Evolutionary conservation across 2,113 vertebrate species (phyloP).

Genomic region (Mastomys coucha): DNA sequence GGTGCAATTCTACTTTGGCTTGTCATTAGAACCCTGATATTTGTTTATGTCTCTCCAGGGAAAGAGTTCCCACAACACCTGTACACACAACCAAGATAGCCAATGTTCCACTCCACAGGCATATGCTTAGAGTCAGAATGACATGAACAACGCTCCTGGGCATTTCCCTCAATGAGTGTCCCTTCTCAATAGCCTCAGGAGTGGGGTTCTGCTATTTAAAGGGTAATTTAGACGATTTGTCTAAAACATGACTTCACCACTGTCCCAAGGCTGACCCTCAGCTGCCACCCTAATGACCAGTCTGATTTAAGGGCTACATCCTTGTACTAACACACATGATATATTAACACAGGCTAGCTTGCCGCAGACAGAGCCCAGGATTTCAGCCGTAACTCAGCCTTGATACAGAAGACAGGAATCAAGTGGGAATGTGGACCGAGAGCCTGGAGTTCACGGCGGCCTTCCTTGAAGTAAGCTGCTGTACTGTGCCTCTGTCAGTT

Average conservation of each 20-base stretch:
- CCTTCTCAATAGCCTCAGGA: not conserved
- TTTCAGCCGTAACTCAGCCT: constrained; percentile 9
- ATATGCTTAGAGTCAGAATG: not conserved
- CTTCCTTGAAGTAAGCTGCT: not conserved
- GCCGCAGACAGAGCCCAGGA: not conserved
- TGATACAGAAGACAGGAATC: not conserved
- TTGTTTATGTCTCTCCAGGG: not conserved
- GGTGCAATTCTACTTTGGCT: not conserved
- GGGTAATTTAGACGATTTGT: not conserved
- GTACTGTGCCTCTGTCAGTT: not conserved
- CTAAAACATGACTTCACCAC: constrained; percentile 54
- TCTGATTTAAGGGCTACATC: not conserved
- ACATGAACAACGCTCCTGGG: not conserved
- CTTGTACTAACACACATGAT: not conserved
- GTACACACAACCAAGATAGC: not conserved
- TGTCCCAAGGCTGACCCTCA: constrained; percentile 32
- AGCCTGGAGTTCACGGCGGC: not conserved
- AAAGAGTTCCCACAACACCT: not conserved
- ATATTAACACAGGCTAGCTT: not conserved
- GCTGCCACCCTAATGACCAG: not conserved
- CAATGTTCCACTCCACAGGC: not conserved
- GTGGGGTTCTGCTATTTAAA: not conserved
- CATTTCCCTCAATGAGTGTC: not conserved
- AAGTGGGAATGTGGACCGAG: not conserved
- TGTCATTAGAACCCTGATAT: not conserved